A percentile compares a stretch with the other conserved stretches of the same genome.
Conservation (phyloP, 2,113 vertebrate genomes). For the Rhegmatorhina hoffmannsi region DNA sequence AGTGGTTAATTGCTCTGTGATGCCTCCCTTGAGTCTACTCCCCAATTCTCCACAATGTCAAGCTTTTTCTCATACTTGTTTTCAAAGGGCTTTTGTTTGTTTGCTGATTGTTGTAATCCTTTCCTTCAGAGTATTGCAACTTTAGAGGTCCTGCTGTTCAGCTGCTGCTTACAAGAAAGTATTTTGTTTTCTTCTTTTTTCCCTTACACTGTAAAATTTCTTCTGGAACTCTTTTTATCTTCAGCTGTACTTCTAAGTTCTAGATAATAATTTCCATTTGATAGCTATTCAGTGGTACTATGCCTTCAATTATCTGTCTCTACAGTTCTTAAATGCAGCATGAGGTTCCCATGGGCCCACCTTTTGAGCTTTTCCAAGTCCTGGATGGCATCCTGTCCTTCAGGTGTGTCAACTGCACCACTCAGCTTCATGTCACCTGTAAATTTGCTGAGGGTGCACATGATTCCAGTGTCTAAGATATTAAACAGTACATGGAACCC, state of each 20-base stretch:
- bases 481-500: neutral
- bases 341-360: neutral
- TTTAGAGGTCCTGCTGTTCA: neutral
- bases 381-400: neutral
- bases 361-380: neutral
- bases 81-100: neutral
- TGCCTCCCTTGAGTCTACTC: neutral
- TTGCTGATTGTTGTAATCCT: neutral
- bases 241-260: neutral
- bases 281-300: neutral
- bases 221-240: neutral
- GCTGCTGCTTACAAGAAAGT: neutral
- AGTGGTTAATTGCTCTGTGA: neutral
- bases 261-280: neutral
- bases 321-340: neutral
- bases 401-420: accelerated
- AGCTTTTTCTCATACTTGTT: neutral
- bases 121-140: neutral
- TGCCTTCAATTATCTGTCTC: neutral
- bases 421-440: neutral
- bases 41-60: neutral
- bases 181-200: neutral
- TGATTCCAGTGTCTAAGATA: neutral
- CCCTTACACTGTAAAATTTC: neutral
- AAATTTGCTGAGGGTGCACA: neutral